A percentile compares a stretch with the other conserved stretches of the same genome.
These are phyloP conservation scores for Lysiphlebus fabarum DNA, from an alignment of 1,140 invertebrate species.

Conservation along the genomic window DNA sequence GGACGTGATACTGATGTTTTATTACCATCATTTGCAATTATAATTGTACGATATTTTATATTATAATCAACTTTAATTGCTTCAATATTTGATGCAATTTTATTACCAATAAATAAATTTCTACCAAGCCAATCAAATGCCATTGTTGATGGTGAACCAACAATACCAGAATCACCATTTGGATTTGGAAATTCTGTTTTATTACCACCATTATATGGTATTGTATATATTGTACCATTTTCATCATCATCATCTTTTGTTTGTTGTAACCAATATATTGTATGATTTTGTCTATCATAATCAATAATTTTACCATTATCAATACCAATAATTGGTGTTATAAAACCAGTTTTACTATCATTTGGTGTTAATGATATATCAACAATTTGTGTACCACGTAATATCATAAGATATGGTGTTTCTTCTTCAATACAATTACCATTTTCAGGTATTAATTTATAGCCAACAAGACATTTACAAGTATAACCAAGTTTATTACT, in stretches of 20 bases:
- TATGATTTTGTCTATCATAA: slow-evolving; percentile 81
- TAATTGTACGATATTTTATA: slow-evolving; percentile 77
- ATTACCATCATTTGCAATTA: slow-evolving; percentile 88
- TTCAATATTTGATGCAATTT: slow-evolving; percentile 88
- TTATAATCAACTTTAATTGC: slow-evolving; percentile 85
- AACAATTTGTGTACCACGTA: slow-evolving; percentile 84
- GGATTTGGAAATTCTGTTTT: slow-evolving; percentile 76
- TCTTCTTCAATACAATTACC: slow-evolving; percentile 83
- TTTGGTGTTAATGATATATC: slow-evolving; percentile 75
- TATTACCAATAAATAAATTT: slow-evolving; percentile 92
- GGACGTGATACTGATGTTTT: slow-evolving; percentile 83
- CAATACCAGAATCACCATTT: slow-evolving; percentile 69
- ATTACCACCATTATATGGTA: slow-evolving; percentile 83
- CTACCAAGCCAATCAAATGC: slow-evolving; percentile 95
- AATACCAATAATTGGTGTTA: slow-evolving; percentile 88
- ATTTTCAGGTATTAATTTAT: slow-evolving; percentile 60
- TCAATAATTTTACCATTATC: slow-evolving; percentile 87
- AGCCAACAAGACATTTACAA: slow-evolving; percentile 91
- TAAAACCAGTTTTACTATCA: slow-evolving; percentile 70
- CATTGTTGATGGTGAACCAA: slow-evolving; percentile 86
- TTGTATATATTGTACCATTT: slow-evolving; percentile 80
- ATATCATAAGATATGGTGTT: slow-evolving; percentile 83
- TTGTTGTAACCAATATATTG: slow-evolving; percentile 82
- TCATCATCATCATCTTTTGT: slow-evolving; percentile 68
- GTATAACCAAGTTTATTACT: slow-evolving; percentile 65